Evolutionary conservation across 1,140 invertebrate species (phyloP).

Genomic region (Geopemphigus sp.): DNA sequence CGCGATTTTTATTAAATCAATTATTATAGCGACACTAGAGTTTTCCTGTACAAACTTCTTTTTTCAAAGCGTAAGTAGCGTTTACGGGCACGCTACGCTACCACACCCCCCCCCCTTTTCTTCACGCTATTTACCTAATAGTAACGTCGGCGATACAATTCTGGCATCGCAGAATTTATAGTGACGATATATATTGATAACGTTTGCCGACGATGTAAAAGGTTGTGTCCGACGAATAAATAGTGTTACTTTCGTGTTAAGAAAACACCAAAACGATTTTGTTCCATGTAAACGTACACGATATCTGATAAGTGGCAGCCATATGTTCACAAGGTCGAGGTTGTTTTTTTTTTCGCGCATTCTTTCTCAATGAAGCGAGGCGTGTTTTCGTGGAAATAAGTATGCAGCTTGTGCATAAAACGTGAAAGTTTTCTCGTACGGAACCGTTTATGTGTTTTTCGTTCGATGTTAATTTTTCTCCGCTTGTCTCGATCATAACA

Average conservation of each 20-base stretch:
- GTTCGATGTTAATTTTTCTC: not conserved
- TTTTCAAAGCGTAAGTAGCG: slow-evolving; percentile 1
- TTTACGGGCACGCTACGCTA: no score
- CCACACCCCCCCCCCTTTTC: no score
- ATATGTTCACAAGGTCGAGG: slow-evolving; percentile 45
- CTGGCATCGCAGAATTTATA: no score
- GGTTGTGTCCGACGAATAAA: no score
- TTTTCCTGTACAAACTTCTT: no score
- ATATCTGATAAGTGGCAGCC: slow-evolving; percentile 22
- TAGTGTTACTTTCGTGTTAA: not conserved
- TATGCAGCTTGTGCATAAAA: slow-evolving; percentile 28
- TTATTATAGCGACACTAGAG: no score
- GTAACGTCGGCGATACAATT: no score
- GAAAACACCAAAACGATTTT: not conserved
- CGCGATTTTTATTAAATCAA: slow-evolving; percentile 2
- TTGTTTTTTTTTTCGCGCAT: slow-evolving; percentile 44
- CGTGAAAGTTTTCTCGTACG: not conserved
- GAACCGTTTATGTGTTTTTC: not conserved
- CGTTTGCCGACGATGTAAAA: no score
- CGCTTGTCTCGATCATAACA: not conserved
- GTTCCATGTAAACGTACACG: slow-evolving; percentile 23
- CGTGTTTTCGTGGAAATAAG: slow-evolving; percentile 46
- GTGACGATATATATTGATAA: no score
- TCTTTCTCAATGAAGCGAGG: slow-evolving; percentile 40
- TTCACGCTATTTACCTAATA: no score